Evolutionary conservation across 35 echinoderm and acorn worm genomes (phyloP).

Genomic region (Ophiothrix spiculata): DNA sequence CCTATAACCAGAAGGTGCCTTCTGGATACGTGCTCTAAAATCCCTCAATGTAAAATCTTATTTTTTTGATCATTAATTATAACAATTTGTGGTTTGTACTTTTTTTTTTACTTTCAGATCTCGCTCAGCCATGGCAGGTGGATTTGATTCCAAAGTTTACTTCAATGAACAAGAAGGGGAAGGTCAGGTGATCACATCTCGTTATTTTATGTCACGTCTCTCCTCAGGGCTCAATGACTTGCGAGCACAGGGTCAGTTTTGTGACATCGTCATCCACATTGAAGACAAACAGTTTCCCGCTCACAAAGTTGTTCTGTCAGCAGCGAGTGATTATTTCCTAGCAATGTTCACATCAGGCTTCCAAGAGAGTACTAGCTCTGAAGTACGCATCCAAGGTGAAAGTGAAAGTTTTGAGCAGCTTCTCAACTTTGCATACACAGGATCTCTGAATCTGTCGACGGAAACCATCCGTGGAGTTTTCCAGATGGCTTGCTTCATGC

Average conservation of each 20-base stretch:
- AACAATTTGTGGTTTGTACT: too few species aligned
- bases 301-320: conserved; percentile 20
- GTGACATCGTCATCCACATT: conserved; percentile 26
- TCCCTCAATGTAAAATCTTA: too few species aligned
- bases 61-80: too few species aligned
- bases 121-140: background rate
- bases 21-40: too few species aligned
- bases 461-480: conserved; percentile 7
- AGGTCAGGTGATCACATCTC: background rate
- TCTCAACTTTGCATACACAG: conserved; percentile 10
- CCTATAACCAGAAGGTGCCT: too few species aligned
- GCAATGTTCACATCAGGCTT: conserved; percentile 35
- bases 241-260: conserved; percentile 3
- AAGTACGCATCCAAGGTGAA: conserved; percentile 6
- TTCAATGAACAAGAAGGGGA: background rate
- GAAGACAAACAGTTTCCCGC: conserved; percentile 20
- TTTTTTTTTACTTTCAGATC: too few species aligned
- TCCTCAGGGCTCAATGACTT: background rate
- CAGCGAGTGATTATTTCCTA: conserved; percentile 29
- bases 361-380: conserved; percentile 17
- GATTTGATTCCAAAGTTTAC: background rate
- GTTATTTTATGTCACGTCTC: background rate
- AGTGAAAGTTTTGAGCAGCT: conserved; percentile 4
- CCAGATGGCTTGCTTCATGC: background rate
- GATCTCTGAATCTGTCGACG: background rate